phyloP scores from a whole-genome alignment of 1,140 invertebrate species.

The Venustaconcha ellipsiformis region DNA sequence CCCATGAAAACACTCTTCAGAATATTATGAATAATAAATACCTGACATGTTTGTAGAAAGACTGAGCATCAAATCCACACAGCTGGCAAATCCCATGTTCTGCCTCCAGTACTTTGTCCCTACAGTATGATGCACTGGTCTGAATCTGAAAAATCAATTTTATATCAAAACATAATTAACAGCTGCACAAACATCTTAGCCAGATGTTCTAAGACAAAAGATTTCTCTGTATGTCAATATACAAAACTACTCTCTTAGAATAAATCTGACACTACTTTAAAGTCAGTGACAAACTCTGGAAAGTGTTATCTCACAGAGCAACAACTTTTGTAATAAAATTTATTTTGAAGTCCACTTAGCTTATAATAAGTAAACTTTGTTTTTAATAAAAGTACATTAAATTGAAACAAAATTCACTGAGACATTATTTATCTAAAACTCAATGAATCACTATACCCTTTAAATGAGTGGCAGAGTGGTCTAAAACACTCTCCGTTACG shows the following conservation, averaged over 20 bases:
- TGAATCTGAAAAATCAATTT: slow-evolving; percentile 47
- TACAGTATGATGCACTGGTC: slow-evolving; percentile 49
- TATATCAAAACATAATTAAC: not conserved
- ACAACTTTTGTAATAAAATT: too few species aligned
- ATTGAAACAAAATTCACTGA: too few species aligned
- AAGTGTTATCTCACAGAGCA: not conserved
- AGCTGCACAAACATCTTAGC: not conserved
- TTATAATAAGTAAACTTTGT: too few species aligned
- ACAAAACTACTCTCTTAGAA: not conserved
- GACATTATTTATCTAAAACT: too few species aligned
- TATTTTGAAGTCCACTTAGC: too few species aligned
- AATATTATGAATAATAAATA: slow-evolving; percentile 27
- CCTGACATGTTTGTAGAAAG: slow-evolving; percentile 56
- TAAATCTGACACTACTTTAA: not conserved
- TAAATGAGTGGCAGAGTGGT: too few species aligned
- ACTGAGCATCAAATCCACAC: slow-evolving; percentile 58
- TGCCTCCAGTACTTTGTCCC: slow-evolving; percentile 53
- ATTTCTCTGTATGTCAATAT: not conserved
- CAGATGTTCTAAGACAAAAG: not conserved
- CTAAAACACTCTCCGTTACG: too few species aligned
- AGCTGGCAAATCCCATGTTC: slow-evolving; percentile 62
- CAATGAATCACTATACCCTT: too few species aligned
- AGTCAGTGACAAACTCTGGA: not conserved
- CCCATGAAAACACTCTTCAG: not conserved
- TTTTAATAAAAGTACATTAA: too few species aligned